A percentile compares a stretch with the other conserved stretches of the same genome.
phyloP scores from a whole-genome alignment of 2,113 vertebrate genomes.

The Scytalopus superciliaris region DNA sequence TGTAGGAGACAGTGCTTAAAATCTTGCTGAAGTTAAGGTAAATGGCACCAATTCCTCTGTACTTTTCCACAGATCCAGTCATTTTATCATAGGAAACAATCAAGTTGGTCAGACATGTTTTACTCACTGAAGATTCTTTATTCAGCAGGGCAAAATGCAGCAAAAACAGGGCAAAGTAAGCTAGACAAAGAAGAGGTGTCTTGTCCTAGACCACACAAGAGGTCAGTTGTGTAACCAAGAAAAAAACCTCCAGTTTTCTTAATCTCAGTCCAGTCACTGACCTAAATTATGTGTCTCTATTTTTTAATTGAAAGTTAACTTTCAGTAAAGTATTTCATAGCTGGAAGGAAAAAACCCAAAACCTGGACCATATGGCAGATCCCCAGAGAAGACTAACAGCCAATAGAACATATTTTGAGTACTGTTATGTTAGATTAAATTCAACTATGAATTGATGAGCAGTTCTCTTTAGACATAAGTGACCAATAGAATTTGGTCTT shows the following conservation, averaged over 20 bases:
- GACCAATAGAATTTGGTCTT: neutral
- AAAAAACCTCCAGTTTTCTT: neutral
- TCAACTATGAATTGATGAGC: neutral
- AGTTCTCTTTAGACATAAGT: neutral
- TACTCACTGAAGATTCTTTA: neutral
- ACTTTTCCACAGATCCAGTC: neutral
- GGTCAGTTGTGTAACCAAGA: neutral
- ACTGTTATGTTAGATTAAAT: neutral
- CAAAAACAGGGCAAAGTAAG: neutral
- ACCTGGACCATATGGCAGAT: neutral
- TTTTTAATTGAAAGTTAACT: slow-evolving; percentile 11
- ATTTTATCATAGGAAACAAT: neutral
- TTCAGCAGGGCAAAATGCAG: neutral
- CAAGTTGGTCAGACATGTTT: neutral
- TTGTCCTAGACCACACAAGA: neutral
- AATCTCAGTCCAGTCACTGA: neutral
- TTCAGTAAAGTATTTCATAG: neutral
- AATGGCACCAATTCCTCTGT: neutral
- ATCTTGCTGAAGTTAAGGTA: neutral
- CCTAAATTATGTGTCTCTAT: neutral
- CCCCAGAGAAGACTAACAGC: neutral
- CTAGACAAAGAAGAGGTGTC: neutral
- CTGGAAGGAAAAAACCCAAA: neutral
- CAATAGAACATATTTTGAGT: neutral
- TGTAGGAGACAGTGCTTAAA: neutral